Base-by-base conservation (phyloP, 2,113 vertebrate species). In the Leuciscus idus region DNA sequence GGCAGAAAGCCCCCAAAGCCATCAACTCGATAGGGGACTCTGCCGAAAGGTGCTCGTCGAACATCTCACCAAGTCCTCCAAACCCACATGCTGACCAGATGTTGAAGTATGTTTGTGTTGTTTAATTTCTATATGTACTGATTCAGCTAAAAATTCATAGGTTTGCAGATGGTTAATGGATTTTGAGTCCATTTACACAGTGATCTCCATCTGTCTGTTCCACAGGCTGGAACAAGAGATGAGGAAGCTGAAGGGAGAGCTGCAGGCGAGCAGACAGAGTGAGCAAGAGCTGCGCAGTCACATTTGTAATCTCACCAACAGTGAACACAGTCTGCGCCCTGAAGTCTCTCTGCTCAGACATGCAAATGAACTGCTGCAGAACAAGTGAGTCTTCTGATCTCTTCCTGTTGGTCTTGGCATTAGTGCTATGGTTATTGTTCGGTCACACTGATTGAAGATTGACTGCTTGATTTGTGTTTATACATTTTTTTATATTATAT, bases 251-350 rank as follows among this genome's bases (percentile, higher is more conserved):
- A 95, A 92, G 84, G 89, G 81, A 2, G 95, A 96, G 89, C 93
- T 96, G 87, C 95, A 95, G 93, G 66, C 84, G 1, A 95, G 94
- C 89, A 91, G 93, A 82, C 95, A 96, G 92, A 91, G 85, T 1
- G 95, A 96, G 87, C 94, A 95, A 90, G 95, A 96, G 89, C 92
- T 96, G 72, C 90, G 94, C 12, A 95, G 95, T 86, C 95, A 96
- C 90, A 84, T 95, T 85, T 95, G 94, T 87, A 95, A 95, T 91
- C 81, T 96, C 68, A 95, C 93, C 74, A 96, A 96, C 93, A 95
- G 94, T 23, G 95, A 96, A 89, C 91, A 93, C 89, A 95, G 95
- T 91, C 90, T 96, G 87, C 93, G 94, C n/a, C 95, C 95, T 0
- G 95, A 96, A 86, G 91, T 95, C 19, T 92, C 93, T 6, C 93